Evolutionary conservation across 2,888 invertebrate genomes (phyloP), one percentile per base, ranked within the genome.

Genomic region (Netelia fuscicornis): DNA sequence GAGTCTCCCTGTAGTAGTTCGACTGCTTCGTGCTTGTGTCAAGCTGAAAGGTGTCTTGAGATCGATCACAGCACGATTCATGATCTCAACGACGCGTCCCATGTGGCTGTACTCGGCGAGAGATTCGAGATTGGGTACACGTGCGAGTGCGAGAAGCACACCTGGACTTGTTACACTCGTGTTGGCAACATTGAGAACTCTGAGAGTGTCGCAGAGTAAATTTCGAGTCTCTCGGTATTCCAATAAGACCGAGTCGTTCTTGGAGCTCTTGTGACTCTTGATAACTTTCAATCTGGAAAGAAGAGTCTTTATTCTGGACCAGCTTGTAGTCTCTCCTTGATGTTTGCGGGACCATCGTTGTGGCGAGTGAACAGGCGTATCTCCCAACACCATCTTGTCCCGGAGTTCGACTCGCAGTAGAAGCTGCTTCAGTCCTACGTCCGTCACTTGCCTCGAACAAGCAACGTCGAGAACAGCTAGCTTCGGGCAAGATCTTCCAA

Each of bases 391-490:
- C 23, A 87, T 58, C 77, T 93, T 93, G 83, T 94, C 93, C 2
- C 92, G 88, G 23, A 94, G 90, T 83, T 94, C 94, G 8, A 94
- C 91, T 85, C 93, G 92, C 23, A 94, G 81, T n/a, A 94, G 86
- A 37, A 94, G 88, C 67, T 94, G 92, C 74, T 93, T 92, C 9
- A 94, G 84, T 11, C 94, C 94, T 2, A 88, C 84, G 70, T 94
- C 94, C 6, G 94, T 93, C 2, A 94, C 94, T 89, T 94, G 94
- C 68, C 93, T 91, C 5, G 94, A 94, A 84, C 93, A 93, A 48
- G 94, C 93, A 2, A 94, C 93, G 78, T 94, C 94, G 13, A 94
- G 89, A 44, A 92, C 83, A 9, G 91, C 89, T 23, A 94, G 89
- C 68, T 92, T 92, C 1, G 93, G 92, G 77, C 94, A 94, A 0